A percentile compares a stretch with the other conserved stretches of the same genome.
Conservation (phyloP, 2,888 invertebrate species). For the Drosophila kuntzei region DNA sequence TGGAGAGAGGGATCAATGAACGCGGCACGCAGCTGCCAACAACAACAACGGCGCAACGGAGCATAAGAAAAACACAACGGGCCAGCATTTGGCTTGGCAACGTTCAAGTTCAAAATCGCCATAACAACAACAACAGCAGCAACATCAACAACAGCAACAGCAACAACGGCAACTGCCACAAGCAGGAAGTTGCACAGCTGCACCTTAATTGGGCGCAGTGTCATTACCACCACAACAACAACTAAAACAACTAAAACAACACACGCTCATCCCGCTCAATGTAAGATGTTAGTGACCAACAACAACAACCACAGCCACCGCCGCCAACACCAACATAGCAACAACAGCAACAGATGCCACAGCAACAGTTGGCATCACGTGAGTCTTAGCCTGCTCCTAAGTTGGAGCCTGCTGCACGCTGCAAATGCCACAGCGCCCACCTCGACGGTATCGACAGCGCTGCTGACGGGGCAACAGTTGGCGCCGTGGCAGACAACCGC, state of each 20-base stretch:
- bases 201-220: conserved; percentile 77
- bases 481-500: conserved; percentile 72
- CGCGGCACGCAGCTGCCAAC: conserved; percentile 74
- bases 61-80: conserved; percentile 70
- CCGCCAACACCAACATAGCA: conserved; percentile 53
- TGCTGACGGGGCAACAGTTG: conserved; percentile 63
- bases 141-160: conserved; percentile 11
- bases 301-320: conserved; percentile 72
- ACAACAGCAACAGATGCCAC: conserved; percentile 15
- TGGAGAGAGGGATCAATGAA: conserved; percentile 71
- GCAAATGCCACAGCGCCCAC: conserved; percentile 46
- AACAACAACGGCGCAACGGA: conserved; percentile 38
- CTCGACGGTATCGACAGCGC: conserved; percentile 61
- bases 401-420: conserved; percentile 14
- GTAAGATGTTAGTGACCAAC: conserved; percentile 85
- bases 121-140: conserved; percentile 47
- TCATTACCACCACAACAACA: conserved; percentile 68
- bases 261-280: conserved; percentile 74
- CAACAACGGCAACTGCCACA: conserved; percentile 33
- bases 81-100: conserved; percentile 58
- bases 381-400: conserved; percentile 7
- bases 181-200: conserved; percentile 76
- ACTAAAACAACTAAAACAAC: conserved; percentile 43
- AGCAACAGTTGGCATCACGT: conserved; percentile 6
- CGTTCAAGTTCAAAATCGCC: conserved; percentile 71